Evolutionary conservation across 2,113 vertebrate genomes (phyloP).

Genomic region (Bufo bufo): DNA sequence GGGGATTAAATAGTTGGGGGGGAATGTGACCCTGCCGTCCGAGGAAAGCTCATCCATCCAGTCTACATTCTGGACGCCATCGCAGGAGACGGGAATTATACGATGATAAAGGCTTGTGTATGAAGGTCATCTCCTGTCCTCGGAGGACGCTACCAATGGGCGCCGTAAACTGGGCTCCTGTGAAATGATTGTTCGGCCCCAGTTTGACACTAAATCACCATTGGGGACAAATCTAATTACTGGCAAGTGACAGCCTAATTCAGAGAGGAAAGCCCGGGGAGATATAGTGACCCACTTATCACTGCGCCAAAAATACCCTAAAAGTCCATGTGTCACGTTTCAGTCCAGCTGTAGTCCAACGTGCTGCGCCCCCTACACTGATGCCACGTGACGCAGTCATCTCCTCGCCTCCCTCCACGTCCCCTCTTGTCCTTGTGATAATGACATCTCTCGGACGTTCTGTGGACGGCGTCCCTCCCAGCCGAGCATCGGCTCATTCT

Average conservation of each 20-base stretch:
- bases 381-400: not conserved
- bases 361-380: not conserved
- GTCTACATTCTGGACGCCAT: not conserved
- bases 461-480: not conserved
- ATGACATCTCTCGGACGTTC: constrained; percentile 1
- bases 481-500: constrained; percentile 15
- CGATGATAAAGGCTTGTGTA: not conserved
- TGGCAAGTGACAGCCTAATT: not conserved
- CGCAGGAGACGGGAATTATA: not conserved
- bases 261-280: not conserved
- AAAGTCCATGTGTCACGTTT: not conserved
- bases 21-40: no score
- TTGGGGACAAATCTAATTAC: constrained; percentile 19
- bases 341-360: not conserved
- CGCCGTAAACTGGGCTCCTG: not conserved
- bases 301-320: not conserved
- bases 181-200: not conserved
- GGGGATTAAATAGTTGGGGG: no score
- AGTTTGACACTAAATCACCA: constrained; percentile 27
- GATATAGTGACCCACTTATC: constrained; percentile 25
- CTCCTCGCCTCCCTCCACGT: not conserved
- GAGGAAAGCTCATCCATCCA: not conserved
- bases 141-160: not conserved
- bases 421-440: constrained; percentile 6
- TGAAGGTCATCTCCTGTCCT: not conserved